phyloP scores from a whole-genome alignment of 2,797 vertebrate species.

The Tolypeutes matacus region DNA sequence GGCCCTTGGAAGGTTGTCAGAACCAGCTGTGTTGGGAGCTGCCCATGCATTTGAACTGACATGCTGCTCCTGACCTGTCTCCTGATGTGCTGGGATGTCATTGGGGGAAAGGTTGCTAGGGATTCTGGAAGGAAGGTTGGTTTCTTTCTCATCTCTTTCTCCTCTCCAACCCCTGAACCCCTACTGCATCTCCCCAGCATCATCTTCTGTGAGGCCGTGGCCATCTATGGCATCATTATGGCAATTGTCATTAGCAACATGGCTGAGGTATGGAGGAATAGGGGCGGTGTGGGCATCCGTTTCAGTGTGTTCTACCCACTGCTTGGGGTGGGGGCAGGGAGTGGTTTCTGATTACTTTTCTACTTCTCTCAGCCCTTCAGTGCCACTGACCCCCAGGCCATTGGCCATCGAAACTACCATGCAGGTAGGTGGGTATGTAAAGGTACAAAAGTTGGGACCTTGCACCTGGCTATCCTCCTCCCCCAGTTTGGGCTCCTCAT shows the following conservation, averaged over 20 bases:
- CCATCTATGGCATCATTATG: conserved; percentile 99
- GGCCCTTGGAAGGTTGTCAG: background rate
- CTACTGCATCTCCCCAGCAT: conserved; percentile 89
- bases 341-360: conserved; percentile 60
- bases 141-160: conserved; percentile 50
- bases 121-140: conserved; percentile 39
- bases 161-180: background rate
- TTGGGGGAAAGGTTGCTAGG: background rate
- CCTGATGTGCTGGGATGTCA: background rate
- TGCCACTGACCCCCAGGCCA: conserved; percentile 93
- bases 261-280: conserved; percentile 92
- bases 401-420: conserved; percentile 96
- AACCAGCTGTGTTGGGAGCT: background rate
- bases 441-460: background rate
- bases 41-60: background rate
- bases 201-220: conserved; percentile 99
- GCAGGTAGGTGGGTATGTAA: conserved; percentile 90
- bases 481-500: background rate
- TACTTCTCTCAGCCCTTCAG: conserved; percentile 90
- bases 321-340: background rate
- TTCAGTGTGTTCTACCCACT: background rate
- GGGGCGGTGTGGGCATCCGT: background rate
- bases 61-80: background rate
- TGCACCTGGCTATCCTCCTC: background rate
- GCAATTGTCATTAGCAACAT: conserved; percentile 99